phyloP scores from a whole-genome alignment of 2,797 vertebrate genomes.

The Gephyroberyx darwinii region DNA sequence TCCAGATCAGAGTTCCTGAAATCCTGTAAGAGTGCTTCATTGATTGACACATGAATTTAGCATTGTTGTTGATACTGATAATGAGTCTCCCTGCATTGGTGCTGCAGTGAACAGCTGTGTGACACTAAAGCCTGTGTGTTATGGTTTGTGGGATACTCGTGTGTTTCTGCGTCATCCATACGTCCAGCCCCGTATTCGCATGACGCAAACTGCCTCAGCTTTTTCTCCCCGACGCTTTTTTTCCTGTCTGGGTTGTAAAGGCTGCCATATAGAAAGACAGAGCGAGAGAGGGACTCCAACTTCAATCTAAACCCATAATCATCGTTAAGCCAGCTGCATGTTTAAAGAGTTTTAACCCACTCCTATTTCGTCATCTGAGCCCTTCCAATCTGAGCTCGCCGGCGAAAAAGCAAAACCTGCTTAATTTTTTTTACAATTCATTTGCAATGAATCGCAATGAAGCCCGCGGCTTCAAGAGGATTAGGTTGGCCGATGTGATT shows the following conservation, averaged over 20 bases:
- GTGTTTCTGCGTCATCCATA: constrained; percentile 48
- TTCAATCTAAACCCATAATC: neutral
- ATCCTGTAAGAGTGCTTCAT: neutral
- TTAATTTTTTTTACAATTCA: neutral
- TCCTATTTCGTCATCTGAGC: neutral
- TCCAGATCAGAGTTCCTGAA: constrained; percentile 46
- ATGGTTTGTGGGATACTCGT: constrained; percentile 30
- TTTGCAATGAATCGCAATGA: neutral
- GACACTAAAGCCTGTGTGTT: neutral
- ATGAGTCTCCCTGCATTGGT: constrained; percentile 24
- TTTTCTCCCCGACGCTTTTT: constrained; percentile 25
- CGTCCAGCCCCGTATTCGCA: constrained; percentile 43
- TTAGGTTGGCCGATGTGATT: neutral
- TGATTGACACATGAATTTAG: constrained; percentile 39
- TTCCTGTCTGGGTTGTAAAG: too few species aligned
- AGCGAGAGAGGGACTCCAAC: constrained; percentile 13
- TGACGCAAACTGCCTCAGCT: constrained; percentile 31
- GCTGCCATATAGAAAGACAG: constrained; percentile 31
- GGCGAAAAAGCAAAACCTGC: neutral
- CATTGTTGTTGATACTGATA: constrained; percentile 53
- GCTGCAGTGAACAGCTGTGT: neutral
- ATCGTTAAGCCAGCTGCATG: neutral
- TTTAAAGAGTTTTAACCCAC: neutral
- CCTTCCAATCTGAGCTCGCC: neutral
- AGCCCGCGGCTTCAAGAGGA: neutral